Conservation (phyloP, 1,140 invertebrate species). For the Hormaphis cornu region DNA sequence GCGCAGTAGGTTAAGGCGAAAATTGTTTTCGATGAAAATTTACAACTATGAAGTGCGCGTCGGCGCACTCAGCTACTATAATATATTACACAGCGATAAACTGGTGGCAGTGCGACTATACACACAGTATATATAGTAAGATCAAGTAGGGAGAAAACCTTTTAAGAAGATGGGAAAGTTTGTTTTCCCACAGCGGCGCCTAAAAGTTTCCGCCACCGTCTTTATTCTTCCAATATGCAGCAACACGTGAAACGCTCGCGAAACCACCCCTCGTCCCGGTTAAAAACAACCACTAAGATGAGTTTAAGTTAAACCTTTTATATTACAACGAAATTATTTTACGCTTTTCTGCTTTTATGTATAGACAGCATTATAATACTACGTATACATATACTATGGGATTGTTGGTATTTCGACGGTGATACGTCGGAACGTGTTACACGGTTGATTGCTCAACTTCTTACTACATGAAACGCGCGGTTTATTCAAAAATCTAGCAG, state of each 20-base stretch:
- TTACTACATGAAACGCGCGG: background rate
- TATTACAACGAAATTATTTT: constrained; percentile 24
- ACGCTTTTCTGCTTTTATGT: constrained; percentile 26
- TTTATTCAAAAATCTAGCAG: background rate
- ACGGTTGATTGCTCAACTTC: constrained; percentile 3
- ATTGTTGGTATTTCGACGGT: background rate
- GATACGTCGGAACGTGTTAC: constrained; percentile 13
- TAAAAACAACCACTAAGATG: constrained; percentile 16
- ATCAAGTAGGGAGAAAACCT: constrained; percentile 8
- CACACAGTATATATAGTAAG: background rate
- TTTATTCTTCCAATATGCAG: background rate
- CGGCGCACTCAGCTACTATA: background rate
- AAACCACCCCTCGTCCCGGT: background rate
- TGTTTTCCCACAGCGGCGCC: constrained; percentile 18
- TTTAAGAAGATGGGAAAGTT: constrained; percentile 26
- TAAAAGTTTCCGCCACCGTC: background rate
- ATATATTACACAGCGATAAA: constrained; percentile 1
- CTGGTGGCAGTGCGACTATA: background rate
- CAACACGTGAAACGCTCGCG: constrained; percentile 12
- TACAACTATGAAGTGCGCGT: constrained; percentile 2
- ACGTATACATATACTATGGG: too few relatives aligned
- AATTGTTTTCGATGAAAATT: constrained; percentile 1
- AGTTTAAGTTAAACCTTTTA: constrained; percentile 24
- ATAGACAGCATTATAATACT: constrained; percentile 5
- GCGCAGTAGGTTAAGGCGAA: too few relatives aligned